Evolutionary conservation across 1,140 invertebrate species (phyloP), one percentile per base, ranked within the genome.

Genomic region (Rhynchophorus ferrugineus): DNA sequence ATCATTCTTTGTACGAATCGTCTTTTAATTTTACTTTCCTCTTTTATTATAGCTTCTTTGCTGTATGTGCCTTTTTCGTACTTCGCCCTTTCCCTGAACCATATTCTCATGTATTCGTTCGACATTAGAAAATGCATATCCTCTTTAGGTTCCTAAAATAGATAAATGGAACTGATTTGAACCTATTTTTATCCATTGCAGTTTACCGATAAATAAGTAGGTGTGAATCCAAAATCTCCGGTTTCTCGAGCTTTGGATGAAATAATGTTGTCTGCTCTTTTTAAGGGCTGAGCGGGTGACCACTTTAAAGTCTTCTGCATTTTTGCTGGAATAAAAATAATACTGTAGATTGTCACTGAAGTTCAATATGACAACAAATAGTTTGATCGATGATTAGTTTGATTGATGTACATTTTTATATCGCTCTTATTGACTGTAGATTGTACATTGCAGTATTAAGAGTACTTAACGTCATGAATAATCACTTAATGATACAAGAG

Each of bases 61-160:
- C 58, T 57, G 34, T 62, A 65, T 7, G 56, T 58, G 6, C 63
- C 70, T 63, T 58, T 62, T 45, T 62, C 59, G 33, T 62, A 62
- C 3, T 44, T 45, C 6, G 35, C 58, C 17, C 58, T 34, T 49
- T 67, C 62, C 29, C 60, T 62, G 24, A 67, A 64, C 65, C 65
- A 67, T 17, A 58, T 57, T 29, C 65, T 52, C 55, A 60, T 57
- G 39, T 67, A 67, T 44, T 65, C 63, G 29, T 63, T 60, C 16
- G 56, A 60, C 46, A 66, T 51, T 34, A 66, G 43, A 36, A 58
- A 62, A 13, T 38, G 22, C 44, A 66, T 61, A 43, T 60, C 41
- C n/a, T 54, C 44, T 17, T 6, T 44, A 22, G 37, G 37, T 46
- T 54, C 54, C 57, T 57, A 36, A 39, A 57, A 42, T n/a, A n/a